Evolutionary conservation across 2,797 vertebrate species (phyloP).

Genomic region (Acestrorhynchus altus): DNA sequence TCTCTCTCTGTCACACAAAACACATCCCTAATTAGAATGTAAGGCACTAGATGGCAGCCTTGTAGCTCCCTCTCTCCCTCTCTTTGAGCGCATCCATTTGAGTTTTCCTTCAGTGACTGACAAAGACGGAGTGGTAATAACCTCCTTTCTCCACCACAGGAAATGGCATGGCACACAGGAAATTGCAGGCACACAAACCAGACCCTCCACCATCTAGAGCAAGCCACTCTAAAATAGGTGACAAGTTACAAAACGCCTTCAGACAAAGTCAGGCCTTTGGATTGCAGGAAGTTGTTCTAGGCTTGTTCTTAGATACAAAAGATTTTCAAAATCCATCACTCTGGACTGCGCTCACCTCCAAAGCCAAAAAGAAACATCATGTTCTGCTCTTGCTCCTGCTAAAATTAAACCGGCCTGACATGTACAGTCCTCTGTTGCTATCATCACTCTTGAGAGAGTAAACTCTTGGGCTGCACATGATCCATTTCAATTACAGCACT

Average conservation of each 20-base stretch:
- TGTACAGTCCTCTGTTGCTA: conserved; percentile 21
- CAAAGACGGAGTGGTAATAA: conserved; percentile 24
- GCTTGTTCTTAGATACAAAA: background rate
- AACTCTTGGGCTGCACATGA: conserved; percentile 10
- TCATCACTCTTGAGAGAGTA: conserved; percentile 31
- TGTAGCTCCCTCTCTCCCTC: conserved; percentile 52
- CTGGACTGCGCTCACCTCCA: background rate
- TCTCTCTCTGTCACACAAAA: background rate
- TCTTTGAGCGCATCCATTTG: background rate
- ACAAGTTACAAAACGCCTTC: background rate
- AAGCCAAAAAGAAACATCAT: background rate
- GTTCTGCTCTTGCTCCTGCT: background rate
- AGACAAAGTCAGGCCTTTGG: background rate
- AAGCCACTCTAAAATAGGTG: background rate
- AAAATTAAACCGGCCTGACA: background rate
- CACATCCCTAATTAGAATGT: conserved; percentile 9
- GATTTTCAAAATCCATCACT: background rate
- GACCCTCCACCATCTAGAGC: background rate
- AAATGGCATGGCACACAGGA: conserved; percentile 29
- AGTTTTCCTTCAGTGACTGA: conserved; percentile 13
- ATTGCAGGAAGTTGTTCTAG: background rate
- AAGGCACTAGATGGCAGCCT: conserved; percentile 74
- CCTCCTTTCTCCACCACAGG: conserved; percentile 20
- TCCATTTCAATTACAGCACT: conserved; percentile 45
- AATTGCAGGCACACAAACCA: conserved; percentile 31